These are phyloP conservation scores for Erebia epiphron DNA, from an alignment of 2,888 invertebrate genomes.

Conservation along the genomic window DNA sequence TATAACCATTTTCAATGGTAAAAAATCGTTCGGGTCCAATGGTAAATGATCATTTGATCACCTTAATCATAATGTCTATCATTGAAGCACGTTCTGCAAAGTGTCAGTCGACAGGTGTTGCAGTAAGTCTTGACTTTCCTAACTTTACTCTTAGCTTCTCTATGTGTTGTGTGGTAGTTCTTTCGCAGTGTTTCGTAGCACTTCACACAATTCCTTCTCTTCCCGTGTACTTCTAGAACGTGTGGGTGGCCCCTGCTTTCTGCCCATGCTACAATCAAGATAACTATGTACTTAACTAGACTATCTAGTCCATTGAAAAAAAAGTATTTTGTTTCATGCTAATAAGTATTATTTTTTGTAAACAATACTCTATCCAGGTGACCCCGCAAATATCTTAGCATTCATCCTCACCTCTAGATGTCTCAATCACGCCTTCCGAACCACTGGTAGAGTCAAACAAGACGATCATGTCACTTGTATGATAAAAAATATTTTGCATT, in stretches of 20 bases:
- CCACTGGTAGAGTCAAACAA: no score
- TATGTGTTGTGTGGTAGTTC: neutral
- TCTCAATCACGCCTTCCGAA: no score
- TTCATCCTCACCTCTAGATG: no score
- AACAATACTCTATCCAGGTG: no score
- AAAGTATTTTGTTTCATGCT: no score
- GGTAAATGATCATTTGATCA: neutral
- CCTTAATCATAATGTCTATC: conserved; percentile 2
- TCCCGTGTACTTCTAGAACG: neutral
- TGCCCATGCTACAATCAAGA: neutral
- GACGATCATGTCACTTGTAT: no score
- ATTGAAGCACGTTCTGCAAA: neutral
- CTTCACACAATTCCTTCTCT: neutral
- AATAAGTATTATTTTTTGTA: no score
- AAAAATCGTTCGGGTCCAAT: neutral
- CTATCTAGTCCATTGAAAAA: no score
- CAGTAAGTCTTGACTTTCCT: conserved; percentile 6
- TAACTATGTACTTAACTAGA: no score
- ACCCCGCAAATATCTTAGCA: no score
- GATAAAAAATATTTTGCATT: no score
- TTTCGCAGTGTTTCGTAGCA: conserved; percentile 1
- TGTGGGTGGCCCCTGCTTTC: neutral
- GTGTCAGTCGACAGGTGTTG: neutral
- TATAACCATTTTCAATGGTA: no score
- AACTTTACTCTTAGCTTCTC: neutral